Percentiles rank a stretch among this genome's conserved stretches.
These are phyloP conservation scores for Halisarca cf. caerulea DNA, from an alignment of 37 sponge, comb jelly and placozoan genomes.

Conservation along the genomic window DNA sequence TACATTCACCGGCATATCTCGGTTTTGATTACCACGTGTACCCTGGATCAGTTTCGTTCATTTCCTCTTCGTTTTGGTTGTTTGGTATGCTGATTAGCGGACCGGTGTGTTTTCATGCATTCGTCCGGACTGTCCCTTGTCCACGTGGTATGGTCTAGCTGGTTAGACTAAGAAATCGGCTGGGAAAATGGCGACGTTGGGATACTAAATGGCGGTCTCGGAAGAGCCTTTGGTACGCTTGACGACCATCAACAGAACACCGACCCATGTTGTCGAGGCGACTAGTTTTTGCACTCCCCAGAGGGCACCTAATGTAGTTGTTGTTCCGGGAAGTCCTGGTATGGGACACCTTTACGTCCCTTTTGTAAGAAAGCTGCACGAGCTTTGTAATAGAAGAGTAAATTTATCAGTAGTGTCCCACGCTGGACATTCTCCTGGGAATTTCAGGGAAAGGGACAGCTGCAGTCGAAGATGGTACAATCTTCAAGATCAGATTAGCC, in stretches of 20 bases:
- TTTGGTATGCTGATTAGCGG: too few relatives aligned
- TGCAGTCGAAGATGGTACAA: constrained; percentile 42
- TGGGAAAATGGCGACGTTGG: too few relatives aligned
- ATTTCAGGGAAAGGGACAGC: not conserved
- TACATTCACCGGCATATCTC: not conserved
- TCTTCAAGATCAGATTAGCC: constrained; percentile 70
- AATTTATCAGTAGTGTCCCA: constrained; percentile 69
- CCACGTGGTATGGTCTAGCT: too few relatives aligned
- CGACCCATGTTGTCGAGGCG: constrained; percentile 58
- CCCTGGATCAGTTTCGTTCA: too few relatives aligned
- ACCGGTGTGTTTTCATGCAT: too few relatives aligned
- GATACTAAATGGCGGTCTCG: too few relatives aligned
- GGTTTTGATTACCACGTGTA: not conserved
- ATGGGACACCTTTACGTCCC: constrained; percentile 72
- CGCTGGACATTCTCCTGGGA: constrained; percentile 79
- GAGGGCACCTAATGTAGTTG: constrained; percentile 16
- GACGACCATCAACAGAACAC: constrained; percentile 49
- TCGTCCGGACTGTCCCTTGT: too few relatives aligned
- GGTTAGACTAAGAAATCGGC: too few relatives aligned
- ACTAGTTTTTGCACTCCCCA: not conserved
- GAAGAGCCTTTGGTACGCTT: too few relatives aligned
- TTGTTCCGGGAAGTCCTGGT: constrained; percentile 84
- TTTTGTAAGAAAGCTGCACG: constrained; percentile 58
- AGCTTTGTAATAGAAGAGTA: constrained; percentile 30
- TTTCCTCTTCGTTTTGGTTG: too few relatives aligned